Evolutionary conservation across 2,888 invertebrate genomes (phyloP).

Genomic region (Tigriopus californicus): DNA sequence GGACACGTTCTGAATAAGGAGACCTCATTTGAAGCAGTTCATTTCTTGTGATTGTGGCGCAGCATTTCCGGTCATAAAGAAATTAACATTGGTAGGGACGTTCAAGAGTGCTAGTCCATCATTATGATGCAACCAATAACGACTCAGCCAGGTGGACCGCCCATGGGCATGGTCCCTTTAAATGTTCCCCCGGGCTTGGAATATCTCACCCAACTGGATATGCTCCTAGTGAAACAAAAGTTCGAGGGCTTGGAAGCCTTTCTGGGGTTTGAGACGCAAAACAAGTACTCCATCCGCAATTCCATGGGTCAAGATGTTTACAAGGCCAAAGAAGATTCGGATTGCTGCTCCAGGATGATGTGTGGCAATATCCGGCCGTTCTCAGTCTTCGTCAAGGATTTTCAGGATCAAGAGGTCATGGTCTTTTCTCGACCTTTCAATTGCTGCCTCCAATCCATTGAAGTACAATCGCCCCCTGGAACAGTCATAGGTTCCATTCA

Average conservation of each 20-base stretch:
- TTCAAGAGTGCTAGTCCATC: too few relatives aligned
- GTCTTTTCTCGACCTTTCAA: slow-evolving; percentile 68
- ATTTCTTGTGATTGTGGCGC: too few relatives aligned
- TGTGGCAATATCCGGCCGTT: slow-evolving; percentile 65
- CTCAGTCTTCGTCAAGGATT: slow-evolving; percentile 68
- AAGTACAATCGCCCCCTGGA: slow-evolving; percentile 41
- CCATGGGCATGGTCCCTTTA: too few relatives aligned
- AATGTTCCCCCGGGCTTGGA: too few relatives aligned
- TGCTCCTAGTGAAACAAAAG: slow-evolving; percentile 59
- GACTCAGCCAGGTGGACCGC: too few relatives aligned
- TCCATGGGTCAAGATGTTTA: slow-evolving; percentile 47
- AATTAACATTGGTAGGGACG: too few relatives aligned
- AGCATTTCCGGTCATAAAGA: too few relatives aligned
- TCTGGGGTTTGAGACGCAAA: slow-evolving; percentile 69
- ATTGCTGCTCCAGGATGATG: slow-evolving; percentile 62
- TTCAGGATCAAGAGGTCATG: slow-evolving; percentile 61
- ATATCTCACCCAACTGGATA: slow-evolving; percentile 32
- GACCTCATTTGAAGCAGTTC: too few relatives aligned
- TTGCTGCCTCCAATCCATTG: slow-evolving; percentile 49
- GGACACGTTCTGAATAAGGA: too few relatives aligned
- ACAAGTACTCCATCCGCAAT: slow-evolving; percentile 67
- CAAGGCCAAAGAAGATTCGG: slow-evolving; percentile 61
- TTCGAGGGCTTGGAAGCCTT: slow-evolving; percentile 59
- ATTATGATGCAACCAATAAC: too few relatives aligned
- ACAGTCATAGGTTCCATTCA: slow-evolving; percentile 22